These are phyloP conservation scores for Heteropelma amictum DNA, from an alignment of 2,888 invertebrate species.

Conservation along the genomic window DNA sequence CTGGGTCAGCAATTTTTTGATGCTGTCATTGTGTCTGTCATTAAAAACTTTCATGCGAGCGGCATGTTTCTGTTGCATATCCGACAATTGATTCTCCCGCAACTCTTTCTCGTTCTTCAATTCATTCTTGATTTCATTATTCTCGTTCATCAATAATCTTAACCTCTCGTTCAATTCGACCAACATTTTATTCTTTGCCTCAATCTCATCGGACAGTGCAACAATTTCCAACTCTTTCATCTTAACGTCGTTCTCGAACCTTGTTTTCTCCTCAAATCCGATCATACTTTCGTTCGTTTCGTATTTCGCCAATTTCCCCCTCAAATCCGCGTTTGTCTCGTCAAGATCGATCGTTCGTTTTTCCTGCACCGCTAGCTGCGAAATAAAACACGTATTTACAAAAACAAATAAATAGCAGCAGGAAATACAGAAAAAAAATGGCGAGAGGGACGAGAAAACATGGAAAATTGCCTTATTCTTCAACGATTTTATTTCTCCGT, in stretches of 20 bases:
- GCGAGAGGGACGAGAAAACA: background rate
- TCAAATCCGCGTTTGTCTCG: conserved; percentile 38
- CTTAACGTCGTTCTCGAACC: conserved; percentile 56
- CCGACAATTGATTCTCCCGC: conserved; percentile 51
- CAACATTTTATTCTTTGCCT: conserved; percentile 23
- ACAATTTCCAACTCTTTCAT: conserved; percentile 58
- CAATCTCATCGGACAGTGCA: conserved; percentile 35
- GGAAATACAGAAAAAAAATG: too few species aligned
- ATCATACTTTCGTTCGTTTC: conserved; percentile 19
- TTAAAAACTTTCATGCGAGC: conserved; percentile 58
- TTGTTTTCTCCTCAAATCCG: conserved; percentile 15
- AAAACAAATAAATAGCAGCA: background rate
- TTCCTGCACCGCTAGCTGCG: conserved; percentile 14
- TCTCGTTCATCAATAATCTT: conserved; percentile 57
- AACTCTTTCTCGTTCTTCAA: conserved; percentile 51
- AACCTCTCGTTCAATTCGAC: conserved; percentile 50
- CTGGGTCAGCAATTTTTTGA: conserved; percentile 62
- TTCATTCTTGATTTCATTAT: conserved; percentile 48
- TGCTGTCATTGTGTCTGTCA: conserved; percentile 64
- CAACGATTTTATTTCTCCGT: conserved; percentile 27
- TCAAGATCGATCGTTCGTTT: conserved; percentile 8
- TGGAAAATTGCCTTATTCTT: conserved; percentile 36
- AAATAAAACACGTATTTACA: too few species aligned
- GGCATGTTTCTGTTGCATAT: conserved; percentile 65
- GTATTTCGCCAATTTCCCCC: conserved; percentile 49